Conservation (phyloP, 2,888 invertebrate genomes). For the Parochlus steinenii region DNA sequence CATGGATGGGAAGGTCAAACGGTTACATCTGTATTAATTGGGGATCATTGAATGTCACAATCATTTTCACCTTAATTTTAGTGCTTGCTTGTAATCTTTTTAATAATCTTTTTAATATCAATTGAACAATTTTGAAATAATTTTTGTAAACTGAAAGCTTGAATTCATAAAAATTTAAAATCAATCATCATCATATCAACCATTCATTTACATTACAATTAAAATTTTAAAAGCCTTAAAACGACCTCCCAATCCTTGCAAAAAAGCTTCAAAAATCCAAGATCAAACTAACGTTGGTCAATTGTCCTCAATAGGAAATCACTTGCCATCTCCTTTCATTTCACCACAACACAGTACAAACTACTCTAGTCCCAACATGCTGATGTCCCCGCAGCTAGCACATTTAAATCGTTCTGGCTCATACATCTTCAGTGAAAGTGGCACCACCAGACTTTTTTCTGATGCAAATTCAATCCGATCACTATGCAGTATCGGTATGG, state of each 20-base stretch:
- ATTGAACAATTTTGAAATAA: no score
- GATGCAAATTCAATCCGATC: constrained; percentile 63
- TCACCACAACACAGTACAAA: constrained; percentile 19
- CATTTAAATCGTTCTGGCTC: constrained; percentile 30
- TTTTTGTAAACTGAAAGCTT: no score
- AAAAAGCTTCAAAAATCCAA: constrained; percentile 12
- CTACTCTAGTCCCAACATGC: constrained; percentile 33
- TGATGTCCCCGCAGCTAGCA: constrained; percentile 22
- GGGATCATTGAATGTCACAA: no score
- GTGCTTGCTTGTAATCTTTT: constrained; percentile 6
- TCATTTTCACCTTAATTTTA: neutral
- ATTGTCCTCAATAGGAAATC: constrained; percentile 10
- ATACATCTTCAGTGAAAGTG: constrained; percentile 43
- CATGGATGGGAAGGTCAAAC: constrained; percentile 1
- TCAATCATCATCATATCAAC: no score
- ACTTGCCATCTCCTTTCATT: constrained; percentile 20
- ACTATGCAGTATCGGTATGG: constrained; percentile 72
- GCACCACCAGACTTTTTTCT: constrained; percentile 34
- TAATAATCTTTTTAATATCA: no score
- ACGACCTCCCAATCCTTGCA: neutral
- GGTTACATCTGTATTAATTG: no score
- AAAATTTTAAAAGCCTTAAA: neutral
- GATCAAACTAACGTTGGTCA: constrained; percentile 16
- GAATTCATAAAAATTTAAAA: no score
- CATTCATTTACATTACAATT: no score